phyloP scores from a whole-genome alignment of 2,888 invertebrate genomes.

The Brachycybe producta region DNA sequence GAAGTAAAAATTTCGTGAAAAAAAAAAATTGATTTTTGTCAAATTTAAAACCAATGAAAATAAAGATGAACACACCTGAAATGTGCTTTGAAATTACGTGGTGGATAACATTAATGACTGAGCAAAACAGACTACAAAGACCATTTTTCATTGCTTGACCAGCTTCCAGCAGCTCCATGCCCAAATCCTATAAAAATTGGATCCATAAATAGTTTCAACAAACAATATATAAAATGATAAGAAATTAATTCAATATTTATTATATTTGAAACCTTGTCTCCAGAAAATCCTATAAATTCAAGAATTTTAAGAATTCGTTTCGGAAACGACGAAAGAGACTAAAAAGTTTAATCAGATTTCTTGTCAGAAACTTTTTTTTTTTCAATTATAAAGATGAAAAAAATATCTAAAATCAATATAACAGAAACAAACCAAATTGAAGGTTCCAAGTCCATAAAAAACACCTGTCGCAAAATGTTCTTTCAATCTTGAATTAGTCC shows the following conservation, averaged over 20 bases:
- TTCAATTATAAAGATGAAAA: too few species aligned
- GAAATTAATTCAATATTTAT: too few species aligned
- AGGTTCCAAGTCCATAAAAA: slow-evolving; percentile 81
- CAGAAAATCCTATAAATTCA: slow-evolving; percentile 90
- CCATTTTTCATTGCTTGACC: slow-evolving; percentile 55
- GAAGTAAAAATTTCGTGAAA: too few species aligned
- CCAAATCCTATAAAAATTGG: slow-evolving; percentile 47
- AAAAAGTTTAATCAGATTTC: too few species aligned
- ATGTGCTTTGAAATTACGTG: too few species aligned
- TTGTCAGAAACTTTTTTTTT: too few species aligned
- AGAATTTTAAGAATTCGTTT: slow-evolving; percentile 67
- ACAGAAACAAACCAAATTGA: slow-evolving; percentile 63
- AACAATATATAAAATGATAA: too few species aligned
- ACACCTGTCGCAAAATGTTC: slow-evolving; percentile 76
- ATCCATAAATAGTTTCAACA: too few species aligned
- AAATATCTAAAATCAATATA: too few species aligned
- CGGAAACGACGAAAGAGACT: slow-evolving; percentile 81
- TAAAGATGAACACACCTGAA: too few species aligned
- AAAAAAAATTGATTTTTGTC: too few species aligned
- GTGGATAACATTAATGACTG: slow-evolving; percentile 78
- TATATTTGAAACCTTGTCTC: slow-evolving; percentile 43
- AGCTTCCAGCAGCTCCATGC: slow-evolving; percentile 56
- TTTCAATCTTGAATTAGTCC: slow-evolving; percentile 32
- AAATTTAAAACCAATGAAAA: too few species aligned
- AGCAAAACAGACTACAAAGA: slow-evolving; percentile 71